Evolutionary conservation across 1,140 invertebrate species (phyloP).

Genomic region (Drosophila seguyi): DNA sequence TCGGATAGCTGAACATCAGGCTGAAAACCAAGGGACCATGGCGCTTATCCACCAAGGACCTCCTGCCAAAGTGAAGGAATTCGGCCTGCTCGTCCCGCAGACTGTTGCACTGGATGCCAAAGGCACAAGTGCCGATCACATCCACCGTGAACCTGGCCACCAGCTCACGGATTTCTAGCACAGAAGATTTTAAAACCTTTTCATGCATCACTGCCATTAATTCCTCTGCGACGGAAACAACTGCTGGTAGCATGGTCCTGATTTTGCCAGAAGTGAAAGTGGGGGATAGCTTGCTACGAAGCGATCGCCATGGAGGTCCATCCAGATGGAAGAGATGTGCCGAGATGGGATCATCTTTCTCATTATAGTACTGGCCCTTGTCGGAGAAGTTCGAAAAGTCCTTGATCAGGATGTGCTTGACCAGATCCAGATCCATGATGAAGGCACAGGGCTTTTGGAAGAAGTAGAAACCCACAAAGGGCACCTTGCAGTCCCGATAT

Average conservation of each 20-base stretch:
- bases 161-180: constrained; percentile 67
- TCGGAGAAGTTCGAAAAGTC: constrained; percentile 87
- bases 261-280: constrained; percentile 87
- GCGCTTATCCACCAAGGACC: constrained; percentile 57
- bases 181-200: neutral
- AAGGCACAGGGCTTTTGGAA: constrained; percentile 85
- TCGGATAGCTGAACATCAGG: constrained; percentile 3
- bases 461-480: constrained; percentile 81
- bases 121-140: constrained; percentile 87
- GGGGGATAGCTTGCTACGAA: constrained; percentile 86
- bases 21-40: constrained; percentile 12
- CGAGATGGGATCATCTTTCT: constrained; percentile 86
- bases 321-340: constrained; percentile 85
- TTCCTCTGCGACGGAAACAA: constrained; percentile 63
- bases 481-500: constrained; percentile 53
- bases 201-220: constrained; percentile 49
- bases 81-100: constrained; percentile 85
- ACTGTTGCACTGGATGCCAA: constrained; percentile 88
- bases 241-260: constrained; percentile 86
- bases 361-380: constrained; percentile 85
- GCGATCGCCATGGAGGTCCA: constrained; percentile 86
- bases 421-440: constrained; percentile 86
- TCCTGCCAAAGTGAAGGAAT: constrained; percentile 77
- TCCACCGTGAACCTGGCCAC: constrained; percentile 78
- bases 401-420: constrained; percentile 87